Evolutionary conservation across 2,797 vertebrate genomes (phyloP).

Genomic region (Acipenser ruthenus): DNA sequence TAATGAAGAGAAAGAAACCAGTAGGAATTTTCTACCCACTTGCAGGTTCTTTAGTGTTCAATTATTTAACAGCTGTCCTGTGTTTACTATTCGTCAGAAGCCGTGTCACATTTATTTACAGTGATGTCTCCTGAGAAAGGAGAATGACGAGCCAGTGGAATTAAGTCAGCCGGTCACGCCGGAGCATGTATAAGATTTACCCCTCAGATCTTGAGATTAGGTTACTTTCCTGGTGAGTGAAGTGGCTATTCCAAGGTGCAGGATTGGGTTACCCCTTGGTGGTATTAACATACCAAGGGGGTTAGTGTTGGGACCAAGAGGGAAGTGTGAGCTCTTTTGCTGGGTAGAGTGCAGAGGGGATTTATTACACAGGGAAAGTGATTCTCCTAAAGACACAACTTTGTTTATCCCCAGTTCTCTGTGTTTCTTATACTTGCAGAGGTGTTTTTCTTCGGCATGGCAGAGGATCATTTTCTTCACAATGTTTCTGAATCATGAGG

Average conservation of each 20-base stretch:
- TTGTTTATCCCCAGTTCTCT: not conserved
- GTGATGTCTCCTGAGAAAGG: slow-evolving; percentile 24
- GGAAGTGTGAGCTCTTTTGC: not conserved
- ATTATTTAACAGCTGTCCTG: slow-evolving; percentile 46
- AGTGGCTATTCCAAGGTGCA: slow-evolving; percentile 44
- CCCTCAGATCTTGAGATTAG: slow-evolving; percentile 33
- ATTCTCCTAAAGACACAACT: not conserved
- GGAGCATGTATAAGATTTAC: slow-evolving; percentile 1
- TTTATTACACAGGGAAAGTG: no score
- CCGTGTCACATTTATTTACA: slow-evolving; percentile 56
- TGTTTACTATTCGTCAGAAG: slow-evolving; percentile 35
- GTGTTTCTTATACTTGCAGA: not conserved
- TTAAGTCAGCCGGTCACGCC: not conserved
- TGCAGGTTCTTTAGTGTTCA: no score
- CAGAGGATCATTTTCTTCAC: not conserved
- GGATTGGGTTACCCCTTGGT: slow-evolving; percentile 51
- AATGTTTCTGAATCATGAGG: not conserved
- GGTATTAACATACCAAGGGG: slow-evolving; percentile 40
- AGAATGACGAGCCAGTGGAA: slow-evolving; percentile 19
- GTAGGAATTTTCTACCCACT: no score
- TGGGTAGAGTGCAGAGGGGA: no score
- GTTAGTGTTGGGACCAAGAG: slow-evolving; percentile 8
- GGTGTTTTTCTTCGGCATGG: not conserved
- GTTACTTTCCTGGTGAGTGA: slow-evolving; percentile 36
- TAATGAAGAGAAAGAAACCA: no score